Evolutionary conservation across 2,888 invertebrate genomes (phyloP), one percentile per base, ranked within the genome.

Genomic region (Siphonodentalium dalli): DNA sequence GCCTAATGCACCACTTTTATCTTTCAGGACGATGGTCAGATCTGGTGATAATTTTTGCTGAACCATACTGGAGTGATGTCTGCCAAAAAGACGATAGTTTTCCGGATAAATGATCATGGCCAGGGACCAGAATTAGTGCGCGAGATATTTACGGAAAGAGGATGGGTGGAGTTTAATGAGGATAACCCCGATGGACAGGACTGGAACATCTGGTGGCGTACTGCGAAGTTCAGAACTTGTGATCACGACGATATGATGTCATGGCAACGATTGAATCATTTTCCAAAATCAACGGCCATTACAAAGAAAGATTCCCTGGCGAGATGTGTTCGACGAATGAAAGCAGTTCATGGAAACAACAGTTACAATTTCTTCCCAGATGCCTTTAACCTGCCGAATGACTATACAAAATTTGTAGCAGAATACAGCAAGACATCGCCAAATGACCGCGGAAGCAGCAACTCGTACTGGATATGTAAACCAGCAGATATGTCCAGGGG

Each of bases 121-220:
- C 59, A 63, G 43, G 78, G 77, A 6, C 78, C 78, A 37, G 78
- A 79, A 21, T 46, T 79, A 11, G 54, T 79, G 3, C 66, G 65
- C 3, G 71, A 90, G 88, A 89, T 90, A 28, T 90, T 89, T 74
- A 84, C 87, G 47, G 90, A 90, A 79, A 85, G 91, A 9, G 91
- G 91, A 0, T 92, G 91, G 92, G 85, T 88, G 38, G 88, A 90
- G 75, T 90, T 88, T 80, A 85, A 84, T 34, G 82, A 85, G 26
- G 88, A 89, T 55, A 81, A 83, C 1, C 73, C 80, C 39, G 68
- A 70, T 26, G 76, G 81, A 35, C 54, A 67, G 21, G 76, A 87
- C 55, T 92, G 92, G 92, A 91, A 92, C 74, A 84, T 92, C 2
- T 92, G 91, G 91, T 92, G 91, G 91, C 85, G 88, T 68, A 88